Evolutionary conservation across 2,113 vertebrate species (phyloP), one percentile per base, ranked within the genome.

Genomic region (Lutjanus erythropterus): DNA sequence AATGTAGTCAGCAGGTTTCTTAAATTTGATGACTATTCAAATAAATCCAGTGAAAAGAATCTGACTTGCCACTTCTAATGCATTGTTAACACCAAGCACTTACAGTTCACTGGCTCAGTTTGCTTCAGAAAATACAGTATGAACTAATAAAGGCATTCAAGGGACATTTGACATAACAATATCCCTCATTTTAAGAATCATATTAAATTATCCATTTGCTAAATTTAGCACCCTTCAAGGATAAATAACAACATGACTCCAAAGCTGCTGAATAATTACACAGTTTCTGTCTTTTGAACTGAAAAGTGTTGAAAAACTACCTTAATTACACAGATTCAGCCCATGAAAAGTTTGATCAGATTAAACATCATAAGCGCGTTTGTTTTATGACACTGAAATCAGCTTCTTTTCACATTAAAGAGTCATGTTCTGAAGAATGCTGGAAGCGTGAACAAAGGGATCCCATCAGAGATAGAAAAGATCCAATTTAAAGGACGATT

Each of bases 21-120:
- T 56, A 47, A 35, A 15, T 31, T 64, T 12, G 12, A 47, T 50
- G 81, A 56, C 60, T 78, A 73, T 78, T 71, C 44, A 60, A 55
- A 60, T 49, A 47, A 84, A 69, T 64, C 37, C 31, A 19, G 23
- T 79, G 59, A 78, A 73, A 79, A 62, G 44, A 64, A 47, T 79
- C 21, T 11, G 29, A 37, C 59, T 76, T 58, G 85, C 76, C 81
- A 86, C 76, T 81, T 91, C 88, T 88, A 42, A 81, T 70, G 42
- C 56, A 75, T 76, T 75, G 70, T 76, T 66, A 73, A 81, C 31
- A 59, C 21, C 21, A 27, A 55, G 42, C 56, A 62, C 81, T 82
- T 68, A 23, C 60, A 73, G 53, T 70, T 80, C 53, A 65, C 19
- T 7, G 14, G 25, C 64, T 81, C 67, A 41, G 49, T 79, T 76